Percentiles rank a stretch among this genome's conserved stretches.
Evolutionary conservation across 2,888 invertebrate species (phyloP).

Genomic region (Netelia inedita): DNA sequence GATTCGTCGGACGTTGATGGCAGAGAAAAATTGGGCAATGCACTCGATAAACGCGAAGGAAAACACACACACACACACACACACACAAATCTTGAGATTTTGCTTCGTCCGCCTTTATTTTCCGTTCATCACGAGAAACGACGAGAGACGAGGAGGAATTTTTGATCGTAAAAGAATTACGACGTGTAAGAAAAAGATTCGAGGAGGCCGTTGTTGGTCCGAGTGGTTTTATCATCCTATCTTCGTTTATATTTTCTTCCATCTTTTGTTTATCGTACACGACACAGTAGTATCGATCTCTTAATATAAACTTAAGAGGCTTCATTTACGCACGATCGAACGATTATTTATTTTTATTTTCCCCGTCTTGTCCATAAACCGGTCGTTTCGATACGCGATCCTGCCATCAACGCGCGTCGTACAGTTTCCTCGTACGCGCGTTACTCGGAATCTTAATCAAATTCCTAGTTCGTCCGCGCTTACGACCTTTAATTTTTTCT

Average conservation of each 20-base stretch:
- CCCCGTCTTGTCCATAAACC: neutral
- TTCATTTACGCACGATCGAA: slow-evolving; percentile 6
- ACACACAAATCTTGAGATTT: slow-evolving; percentile 62
- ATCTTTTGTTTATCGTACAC: slow-evolving; percentile 60
- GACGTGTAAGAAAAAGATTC: neutral
- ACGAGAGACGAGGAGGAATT: neutral
- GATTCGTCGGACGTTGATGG: slow-evolving; percentile 52
- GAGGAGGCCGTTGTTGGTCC: neutral
- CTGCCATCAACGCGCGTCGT: slow-evolving; percentile 26
- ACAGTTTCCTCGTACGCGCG: neutral
- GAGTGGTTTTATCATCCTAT: slow-evolving; percentile 54
- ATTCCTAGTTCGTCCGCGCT: too few relatives aligned
- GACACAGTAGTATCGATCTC: slow-evolving; percentile 57
- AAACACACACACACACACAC: slow-evolving; percentile 40
- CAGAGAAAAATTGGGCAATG: slow-evolving; percentile 38
- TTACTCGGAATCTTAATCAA: too few relatives aligned
- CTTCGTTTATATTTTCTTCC: slow-evolving; percentile 72
- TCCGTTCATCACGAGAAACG: slow-evolving; percentile 26
- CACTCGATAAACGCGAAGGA: neutral
- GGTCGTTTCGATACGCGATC: neutral
- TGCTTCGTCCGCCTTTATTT: slow-evolving; percentile 77
- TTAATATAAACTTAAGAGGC: slow-evolving; percentile 24
- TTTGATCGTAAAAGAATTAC: neutral
- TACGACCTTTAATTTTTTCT: neutral
- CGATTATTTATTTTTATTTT: neutral